Base-by-base conservation (phyloP, 2,888 invertebrate genomes). In the Leptura quadrifasciata region DNA sequence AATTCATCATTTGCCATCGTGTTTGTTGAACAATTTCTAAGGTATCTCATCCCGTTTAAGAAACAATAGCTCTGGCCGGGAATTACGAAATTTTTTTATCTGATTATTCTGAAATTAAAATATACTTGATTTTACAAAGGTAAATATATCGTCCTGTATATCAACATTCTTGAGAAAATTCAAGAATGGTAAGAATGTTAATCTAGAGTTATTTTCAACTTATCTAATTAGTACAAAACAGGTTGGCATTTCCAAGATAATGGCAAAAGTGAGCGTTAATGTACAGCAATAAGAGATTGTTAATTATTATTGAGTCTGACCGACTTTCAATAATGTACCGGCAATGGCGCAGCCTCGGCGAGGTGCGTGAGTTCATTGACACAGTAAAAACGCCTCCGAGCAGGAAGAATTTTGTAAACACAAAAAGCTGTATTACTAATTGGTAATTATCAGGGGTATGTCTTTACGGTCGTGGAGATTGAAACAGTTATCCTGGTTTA, bases 291-390 rank as follows among this genome's bases (percentile, higher is more conserved):
- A 35, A 18, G 68, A 57, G 57, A 68, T 35, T 57, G 55, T 57
- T 68, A 68, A 68, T 68, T 68, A 65, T 15, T 65, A 68, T 55
- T 18, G 57, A 21, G 31, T 68, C 57, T 68, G 68, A 68, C 68
- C 68, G 68, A 68, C 68, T 68, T 68, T 68, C 68, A 57, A 68
- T 68, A 68, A 57, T 15, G 65, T 39, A 63, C 63, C 18, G n/a
- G 65, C 64, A 1, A 17, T 17, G 27, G 61, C 18, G 6, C 67
- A 54, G 24, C 27, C 52, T 35, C 54, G 54, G n/a, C n/a, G 68
- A 27, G n/a, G 35, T 61, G 35, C 61, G 61, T 61, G 57, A 52
- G 68, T 67, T 68, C 68, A 68, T 35, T 68, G 68, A 68, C 68
- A 68, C 20, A 35, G 68, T 57, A 27, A 20, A 18, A 31, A 24